Conservation (phyloP, 2,113 vertebrate species). For the Oriolus oriolus region DNA sequence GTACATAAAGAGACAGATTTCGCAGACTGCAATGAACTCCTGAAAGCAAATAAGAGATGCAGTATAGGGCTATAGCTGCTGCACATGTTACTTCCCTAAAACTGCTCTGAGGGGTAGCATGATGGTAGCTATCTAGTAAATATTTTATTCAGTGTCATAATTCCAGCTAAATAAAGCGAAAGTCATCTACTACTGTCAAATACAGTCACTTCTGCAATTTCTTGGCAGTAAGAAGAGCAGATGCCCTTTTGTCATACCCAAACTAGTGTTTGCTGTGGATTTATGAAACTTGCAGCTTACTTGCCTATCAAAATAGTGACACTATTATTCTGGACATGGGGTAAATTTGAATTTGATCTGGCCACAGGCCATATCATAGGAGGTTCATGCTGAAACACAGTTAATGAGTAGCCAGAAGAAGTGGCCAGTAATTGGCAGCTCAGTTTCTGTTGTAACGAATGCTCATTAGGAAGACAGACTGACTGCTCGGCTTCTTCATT, state of each 20-base stretch:
- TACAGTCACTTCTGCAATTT: not conserved
- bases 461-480: slow-evolving; percentile 15
- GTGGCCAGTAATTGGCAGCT: slow-evolving; percentile 23
- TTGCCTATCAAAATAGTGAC: not conserved
- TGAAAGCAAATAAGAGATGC: not conserved
- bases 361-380: not conserved
- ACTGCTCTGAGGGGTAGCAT: not conserved
- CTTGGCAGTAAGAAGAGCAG: not conserved
- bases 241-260: slow-evolving; percentile 5
- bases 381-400: not conserved
- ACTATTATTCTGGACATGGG: not conserved
- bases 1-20: not conserved
- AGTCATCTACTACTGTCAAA: not conserved
- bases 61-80: not conserved
- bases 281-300: not conserved
- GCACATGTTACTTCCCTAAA: not conserved
- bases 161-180: slow-evolving; percentile 13
- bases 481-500: not conserved
- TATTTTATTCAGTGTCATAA: slow-evolving; percentile 4
- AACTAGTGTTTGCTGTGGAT: not conserved
- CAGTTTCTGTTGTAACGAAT: not conserved
- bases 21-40: not conserved
- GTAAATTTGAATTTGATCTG: not conserved
- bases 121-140: not conserved
- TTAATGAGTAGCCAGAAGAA: slow-evolving; percentile 36